phyloP scores from a whole-genome alignment of 2,113 vertebrate genomes.

The Neogale vison region DNA sequence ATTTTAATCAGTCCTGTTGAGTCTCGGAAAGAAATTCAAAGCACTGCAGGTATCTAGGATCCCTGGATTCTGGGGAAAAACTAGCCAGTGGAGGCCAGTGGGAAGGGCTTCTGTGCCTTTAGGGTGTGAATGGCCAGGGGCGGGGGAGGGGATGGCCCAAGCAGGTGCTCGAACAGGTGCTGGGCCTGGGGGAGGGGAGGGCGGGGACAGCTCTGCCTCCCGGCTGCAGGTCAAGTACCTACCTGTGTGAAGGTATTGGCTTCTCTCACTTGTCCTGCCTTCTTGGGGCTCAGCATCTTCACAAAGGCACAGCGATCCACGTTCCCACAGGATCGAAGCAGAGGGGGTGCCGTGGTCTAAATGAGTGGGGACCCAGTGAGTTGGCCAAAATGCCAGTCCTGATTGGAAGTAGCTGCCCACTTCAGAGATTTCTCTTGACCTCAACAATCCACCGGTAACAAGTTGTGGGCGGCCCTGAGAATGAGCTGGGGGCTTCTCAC shows the following conservation, averaged over 20 bases:
- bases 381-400: not conserved
- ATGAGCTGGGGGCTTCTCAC: not conserved
- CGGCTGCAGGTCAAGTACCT: rapidly evolving
- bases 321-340: not conserved
- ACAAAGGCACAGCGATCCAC: not conserved
- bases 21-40: not conserved
- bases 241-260: too few species aligned
- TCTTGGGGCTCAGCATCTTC: not conserved
- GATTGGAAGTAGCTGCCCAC: not conserved
- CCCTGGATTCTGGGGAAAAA: not conserved
- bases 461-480: not conserved
- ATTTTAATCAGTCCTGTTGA: not conserved
- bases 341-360: rapidly evolving
- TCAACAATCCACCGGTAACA: not conserved
- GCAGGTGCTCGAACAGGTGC: not conserved
- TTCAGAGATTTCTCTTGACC: not conserved
- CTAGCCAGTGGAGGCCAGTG: rapidly evolving
- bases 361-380: too few species aligned
- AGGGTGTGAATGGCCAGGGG: rapidly evolving
- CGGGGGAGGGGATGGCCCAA: rapidly evolving
- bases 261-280: too few species aligned
- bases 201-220: not conserved
- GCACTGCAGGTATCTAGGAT: not conserved
- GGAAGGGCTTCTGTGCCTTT: not conserved
- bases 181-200: too few species aligned